These are phyloP conservation scores for Poeciliopsis gracilis DNA, from an alignment of 2,797 vertebrate species.

Conservation along the genomic window DNA sequence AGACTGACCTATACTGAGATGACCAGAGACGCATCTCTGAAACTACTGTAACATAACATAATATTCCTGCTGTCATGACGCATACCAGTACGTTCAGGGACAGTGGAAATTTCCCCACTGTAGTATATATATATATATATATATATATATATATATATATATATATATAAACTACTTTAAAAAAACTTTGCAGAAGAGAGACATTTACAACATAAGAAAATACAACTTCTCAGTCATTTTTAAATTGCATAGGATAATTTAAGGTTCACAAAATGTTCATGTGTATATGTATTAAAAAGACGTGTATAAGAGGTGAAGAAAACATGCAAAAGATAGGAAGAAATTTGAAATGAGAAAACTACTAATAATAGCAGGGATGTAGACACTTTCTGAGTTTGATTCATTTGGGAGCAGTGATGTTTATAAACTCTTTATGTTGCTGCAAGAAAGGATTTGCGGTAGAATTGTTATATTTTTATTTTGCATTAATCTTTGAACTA, in stretches of 20 bases:
- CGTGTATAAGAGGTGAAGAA: background rate
- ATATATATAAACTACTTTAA: background rate
- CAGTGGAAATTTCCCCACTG: no score
- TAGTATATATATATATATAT: no score
- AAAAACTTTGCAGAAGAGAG: background rate
- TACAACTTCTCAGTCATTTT: background rate
- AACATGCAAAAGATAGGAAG: background rate
- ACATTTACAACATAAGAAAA: background rate
- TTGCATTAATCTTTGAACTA: background rate
- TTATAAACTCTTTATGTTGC: background rate
- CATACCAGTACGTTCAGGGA: no score
- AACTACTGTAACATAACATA: background rate
- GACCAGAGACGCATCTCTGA: background rate
- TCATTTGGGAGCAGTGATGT: background rate
- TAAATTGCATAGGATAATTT: background rate
- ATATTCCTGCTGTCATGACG: background rate
- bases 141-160: no score
- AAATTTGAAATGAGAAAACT: background rate
- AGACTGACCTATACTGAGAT: background rate
- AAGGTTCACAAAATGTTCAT: background rate
- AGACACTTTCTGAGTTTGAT: background rate
- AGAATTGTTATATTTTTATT: background rate
- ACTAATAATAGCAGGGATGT: background rate
- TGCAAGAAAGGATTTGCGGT: background rate
- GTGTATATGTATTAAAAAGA: background rate